Base-by-base conservation (phyloP, 2,888 invertebrate species). In the Leptothorax acervorum region DNA sequence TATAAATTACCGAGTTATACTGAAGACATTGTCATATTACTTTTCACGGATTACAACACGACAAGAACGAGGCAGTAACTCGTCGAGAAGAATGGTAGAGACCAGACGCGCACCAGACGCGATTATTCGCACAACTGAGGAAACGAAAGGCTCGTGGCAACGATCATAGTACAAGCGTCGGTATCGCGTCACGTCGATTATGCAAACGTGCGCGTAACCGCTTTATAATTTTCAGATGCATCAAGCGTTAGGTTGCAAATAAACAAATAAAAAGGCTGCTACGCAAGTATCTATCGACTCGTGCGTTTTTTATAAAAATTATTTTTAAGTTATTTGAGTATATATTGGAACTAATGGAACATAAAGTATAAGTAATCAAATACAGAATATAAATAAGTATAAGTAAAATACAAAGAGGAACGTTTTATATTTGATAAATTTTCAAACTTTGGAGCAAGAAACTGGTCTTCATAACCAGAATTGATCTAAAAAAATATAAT, bases 1-100 rank as follows among this genome's bases (percentile, higher is more conserved):
- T 51, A 18, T 18, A 70, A 55, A 70, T 78, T 78, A 78, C 70
- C 78, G 39, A 79, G 45, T 78, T 70, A 70, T 78, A 45, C 15
- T 57, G 45, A 71, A 48, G 23, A 18, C 45, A 71, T 71, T 55
- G 23, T 60, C 73, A 71, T 48, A 73, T 60, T 71, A 57, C 15
- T 28, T 78, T 42, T 57, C 35, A 53, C 18, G 15, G 28, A 35
- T 57, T 42, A 78, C 35, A 42, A 78, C 31, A 55, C 15, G 1
- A n/a, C 0, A n/a, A 39, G 23, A 60, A 57, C 1, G 8, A 45
- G 11, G n/a, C n/a, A n/a, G 55, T n/a, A 31, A 23, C 31, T 35
- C 31, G 12, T 35, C 12, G 35, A 45, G 45, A 8, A 79, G 42
- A 39, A 62, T 9, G 9, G 3, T 12, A 73, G 57, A 23, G 5